Evolutionary conservation across 1,140 invertebrate genomes (phyloP).

Genomic region (Ceratina japonica): DNA sequence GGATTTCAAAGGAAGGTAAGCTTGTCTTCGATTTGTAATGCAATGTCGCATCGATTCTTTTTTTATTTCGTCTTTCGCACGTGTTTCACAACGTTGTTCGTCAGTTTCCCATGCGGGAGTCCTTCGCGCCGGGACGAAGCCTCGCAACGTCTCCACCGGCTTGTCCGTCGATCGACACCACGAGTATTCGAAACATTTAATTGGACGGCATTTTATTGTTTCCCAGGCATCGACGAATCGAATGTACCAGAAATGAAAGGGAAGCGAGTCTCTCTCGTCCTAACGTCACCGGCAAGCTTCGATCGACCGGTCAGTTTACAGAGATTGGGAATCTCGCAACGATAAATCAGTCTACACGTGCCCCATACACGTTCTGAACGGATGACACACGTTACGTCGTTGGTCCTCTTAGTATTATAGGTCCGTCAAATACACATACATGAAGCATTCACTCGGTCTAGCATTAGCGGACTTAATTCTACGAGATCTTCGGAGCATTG

Average conservation of each 20-base stretch:
- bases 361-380: slow-evolving; percentile 15
- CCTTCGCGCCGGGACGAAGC: background rate
- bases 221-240: background rate
- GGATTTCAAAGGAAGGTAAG: slow-evolving; percentile 21
- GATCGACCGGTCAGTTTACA: background rate
- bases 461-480: slow-evolving; percentile 44
- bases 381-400: slow-evolving; percentile 7
- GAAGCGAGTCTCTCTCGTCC: background rate
- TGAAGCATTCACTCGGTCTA: slow-evolving; percentile 29
- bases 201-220: slow-evolving; percentile 26
- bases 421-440: slow-evolving; percentile 13
- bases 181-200: slow-evolving; percentile 8
- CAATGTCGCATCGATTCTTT: slow-evolving; percentile 17
- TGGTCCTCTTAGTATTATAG: slow-evolving; percentile 28
- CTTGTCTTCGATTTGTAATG: slow-evolving; percentile 12
- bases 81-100: slow-evolving; percentile 3
- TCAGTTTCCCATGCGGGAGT: background rate
- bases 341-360: slow-evolving; percentile 49
- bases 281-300: background rate
- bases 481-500: slow-evolving; percentile 50
- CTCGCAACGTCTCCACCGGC: slow-evolving; percentile 11
- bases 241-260: background rate
- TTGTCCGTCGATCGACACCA: no score
- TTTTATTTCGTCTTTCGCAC: slow-evolving; percentile 28
- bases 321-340: background rate